Evolutionary conservation across 2,888 invertebrate species (phyloP).

Genomic region (Drosophila leonis): DNA sequence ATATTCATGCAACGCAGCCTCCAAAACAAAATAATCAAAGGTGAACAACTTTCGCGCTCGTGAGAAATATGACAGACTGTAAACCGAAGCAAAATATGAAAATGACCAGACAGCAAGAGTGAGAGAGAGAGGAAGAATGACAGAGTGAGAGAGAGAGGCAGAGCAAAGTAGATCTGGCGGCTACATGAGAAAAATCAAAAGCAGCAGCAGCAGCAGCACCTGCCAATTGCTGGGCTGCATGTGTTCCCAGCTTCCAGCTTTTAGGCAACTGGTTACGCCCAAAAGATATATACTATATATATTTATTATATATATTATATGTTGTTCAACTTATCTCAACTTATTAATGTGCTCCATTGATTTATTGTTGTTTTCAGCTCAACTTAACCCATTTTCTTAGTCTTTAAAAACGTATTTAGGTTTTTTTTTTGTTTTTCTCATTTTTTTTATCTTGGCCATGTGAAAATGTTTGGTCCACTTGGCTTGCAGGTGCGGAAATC

Average conservation of each 20-base stretch:
- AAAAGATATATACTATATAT: conserved; percentile 4
- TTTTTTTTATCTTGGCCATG: conserved; percentile 23
- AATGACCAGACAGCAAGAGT: conserved; percentile 23
- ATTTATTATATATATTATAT: not conserved
- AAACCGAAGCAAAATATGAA: conserved; percentile 48
- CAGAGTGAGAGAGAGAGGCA: conserved; percentile 2
- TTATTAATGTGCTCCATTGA: conserved; percentile 69
- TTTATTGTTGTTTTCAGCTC: conserved; percentile 49
- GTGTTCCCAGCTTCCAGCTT: conserved; percentile 27
- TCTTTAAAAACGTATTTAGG: conserved; percentile 36
- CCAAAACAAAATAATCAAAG: conserved; percentile 70
- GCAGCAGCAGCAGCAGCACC: conserved; percentile 62
- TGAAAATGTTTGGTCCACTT: conserved; percentile 43
- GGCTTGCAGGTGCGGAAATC: conserved; percentile 43
- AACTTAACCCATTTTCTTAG: conserved; percentile 60
- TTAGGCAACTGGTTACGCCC: conserved; percentile 58
- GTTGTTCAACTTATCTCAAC: conserved; percentile 54
- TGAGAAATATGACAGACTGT: conserved; percentile 73
- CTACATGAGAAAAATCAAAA: conserved; percentile 54
- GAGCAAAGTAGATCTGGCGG: conserved; percentile 18
- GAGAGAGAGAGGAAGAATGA: conserved; percentile 15
- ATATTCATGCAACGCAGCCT: conserved; percentile 66
- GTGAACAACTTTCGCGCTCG: conserved; percentile 81
- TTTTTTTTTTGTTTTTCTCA: conserved; percentile 14
- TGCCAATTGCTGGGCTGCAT: conserved; percentile 66